Evolutionary conservation across 92 coral and sea anemone genomes (phyloP), one percentile per base, ranked within the genome.

Genomic region (Zoanthus solanderi): DNA sequence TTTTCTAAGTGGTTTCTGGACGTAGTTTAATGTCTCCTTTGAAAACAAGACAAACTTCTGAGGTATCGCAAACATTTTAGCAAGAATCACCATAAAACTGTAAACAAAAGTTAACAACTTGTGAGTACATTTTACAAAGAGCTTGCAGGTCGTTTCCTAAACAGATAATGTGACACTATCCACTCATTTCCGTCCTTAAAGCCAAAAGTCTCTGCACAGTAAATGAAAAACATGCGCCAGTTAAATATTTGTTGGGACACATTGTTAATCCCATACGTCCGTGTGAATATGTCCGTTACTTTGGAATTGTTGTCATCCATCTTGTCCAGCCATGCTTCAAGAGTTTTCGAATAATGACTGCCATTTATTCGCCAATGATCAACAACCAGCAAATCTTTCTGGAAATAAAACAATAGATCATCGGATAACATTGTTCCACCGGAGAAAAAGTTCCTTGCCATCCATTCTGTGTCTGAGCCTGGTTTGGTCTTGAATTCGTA

Each of bases 381-480:
- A 47, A 89, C 58, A 5, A 94, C 75, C 10, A 67, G 81, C 58
- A 95, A 53, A 77, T 95, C 96, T 85, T 89, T 95, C 87, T 93
- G 98, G 72, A 95, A 95, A 60, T 95, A 95, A 37, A 95, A 82
- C 23, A 95, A 73, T 46, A 95, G 82, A 61, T 95, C 98, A n/a
- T 92, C 90, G 3, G 98, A 95, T 7, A 89, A 91, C 98, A 95
- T 93, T 16, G 96, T 95, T 23, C 98, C 98, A n/a, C 98, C 98
- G 42, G 94, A 82, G 86, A 95, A 95, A 87, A 95, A 95, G 84
- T 93, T 91, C 16, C 89, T 87, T 63, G 98, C 93, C 98, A 95
- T 95, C 98, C 98, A 95, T 37, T 95, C 98, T n/a, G 98, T 93
- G 91, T 95, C 98, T 2, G 98, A 95, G 6, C 86, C 93, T 76